These are phyloP conservation scores for Sialia sialis DNA, from an alignment of 2,113 vertebrate genomes.

Conservation along the genomic window DNA sequence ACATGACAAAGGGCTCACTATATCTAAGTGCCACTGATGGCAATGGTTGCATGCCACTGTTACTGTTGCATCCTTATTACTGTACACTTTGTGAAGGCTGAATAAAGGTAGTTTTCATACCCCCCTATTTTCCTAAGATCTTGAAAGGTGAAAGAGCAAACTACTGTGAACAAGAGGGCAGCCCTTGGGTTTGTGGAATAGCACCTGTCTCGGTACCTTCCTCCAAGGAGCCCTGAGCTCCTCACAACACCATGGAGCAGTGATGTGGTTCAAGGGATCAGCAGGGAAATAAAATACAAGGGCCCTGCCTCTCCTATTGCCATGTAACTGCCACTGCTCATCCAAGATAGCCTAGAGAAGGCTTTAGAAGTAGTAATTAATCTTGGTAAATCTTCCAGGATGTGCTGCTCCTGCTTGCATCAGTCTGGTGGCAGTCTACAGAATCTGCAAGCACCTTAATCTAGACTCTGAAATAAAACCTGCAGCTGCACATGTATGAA, in stretches of 20 bases:
- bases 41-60: background rate
- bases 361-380: background rate
- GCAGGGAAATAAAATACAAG: background rate
- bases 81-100: background rate
- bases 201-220: accelerated
- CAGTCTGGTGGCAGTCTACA: background rate
- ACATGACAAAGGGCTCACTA: background rate
- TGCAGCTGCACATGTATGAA: background rate
- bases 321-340: background rate
- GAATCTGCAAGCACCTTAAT: background rate
- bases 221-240: background rate
- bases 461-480: background rate
- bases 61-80: background rate
- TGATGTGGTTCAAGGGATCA: background rate
- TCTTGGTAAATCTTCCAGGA: background rate
- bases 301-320: background rate
- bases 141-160: background rate
- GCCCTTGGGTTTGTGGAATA: background rate
- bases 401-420: background rate
- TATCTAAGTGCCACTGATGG: background rate
- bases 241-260: background rate
- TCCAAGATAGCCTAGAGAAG: background rate
- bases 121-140: background rate
- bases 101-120: background rate
- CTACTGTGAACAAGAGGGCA: background rate